Evolutionary conservation across 1,140 invertebrate species (phyloP), one percentile per base, ranked within the genome.

Genomic region (Caerostris darwini): DNA sequence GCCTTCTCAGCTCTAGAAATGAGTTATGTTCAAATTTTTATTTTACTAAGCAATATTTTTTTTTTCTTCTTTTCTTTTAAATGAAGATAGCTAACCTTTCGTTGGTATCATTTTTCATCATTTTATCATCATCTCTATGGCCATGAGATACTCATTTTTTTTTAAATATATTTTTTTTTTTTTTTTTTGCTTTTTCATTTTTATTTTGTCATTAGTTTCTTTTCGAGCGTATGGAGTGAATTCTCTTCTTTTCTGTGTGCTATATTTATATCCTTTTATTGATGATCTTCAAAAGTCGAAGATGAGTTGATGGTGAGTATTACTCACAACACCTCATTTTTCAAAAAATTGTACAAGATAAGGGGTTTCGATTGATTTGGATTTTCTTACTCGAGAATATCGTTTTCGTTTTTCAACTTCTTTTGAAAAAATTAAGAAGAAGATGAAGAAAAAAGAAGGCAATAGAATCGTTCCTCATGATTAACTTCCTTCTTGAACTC

Each of bases 101-200:
- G 69, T 8, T 19, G 69, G 53, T 90, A 90, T 90, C 89, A 90
- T 90, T 81, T 90, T 90, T 90, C 89, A 81, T 90, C 89, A 90
- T 90, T 90, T 90, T 90, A 90, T 90, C 89, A 90, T 90, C 89
- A 54, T 53, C 89, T 67, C 50, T 81, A 90, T 90, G 69, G 54
- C 54, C 17, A 67, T 64, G 53, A 59, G 61, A 64, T 67, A 17
- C 53, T 89, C 56, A 50, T 89, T 89, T 8, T 54, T 50, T 82
- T 7, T 34, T 1, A 34, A 34, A 34, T 1, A 34, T 34, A 34
- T 1, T 34, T 1, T 34, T 34, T 34, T 2, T 34, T 34, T 34
- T 34, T 50, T 82, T n/a, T n/a, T n/a, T n/a, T n/a, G n/a, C 50
- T 53, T 14, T 34, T 59, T n/a, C 19, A 34, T 58, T 19, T 57